A percentile compares a stretch with the other conserved stretches of the same genome.
Conservation (phyloP, 30 jellyfish, hydroid and myxozoan species). For the Cassiopea xamachana region DNA sequence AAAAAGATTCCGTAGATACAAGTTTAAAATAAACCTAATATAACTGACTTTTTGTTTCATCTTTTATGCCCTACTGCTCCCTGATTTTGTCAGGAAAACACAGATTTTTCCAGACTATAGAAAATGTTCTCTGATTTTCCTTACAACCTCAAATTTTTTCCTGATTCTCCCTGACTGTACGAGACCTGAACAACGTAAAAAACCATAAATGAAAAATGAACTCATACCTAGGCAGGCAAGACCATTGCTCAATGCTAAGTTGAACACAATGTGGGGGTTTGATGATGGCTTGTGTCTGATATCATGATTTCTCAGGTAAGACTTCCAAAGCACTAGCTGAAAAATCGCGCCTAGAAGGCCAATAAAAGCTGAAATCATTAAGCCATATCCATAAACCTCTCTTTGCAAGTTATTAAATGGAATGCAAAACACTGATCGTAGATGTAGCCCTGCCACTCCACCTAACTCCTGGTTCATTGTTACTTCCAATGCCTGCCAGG, state of each 20-base stretch:
- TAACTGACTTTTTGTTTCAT: no score
- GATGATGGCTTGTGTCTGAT: slow-evolving; percentile 78
- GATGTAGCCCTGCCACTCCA: slow-evolving; percentile 26
- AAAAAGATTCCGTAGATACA: no score
- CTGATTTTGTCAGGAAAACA: no score
- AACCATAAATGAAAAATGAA: not conserved
- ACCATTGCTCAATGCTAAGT: slow-evolving; percentile 53
- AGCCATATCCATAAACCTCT: slow-evolving; percentile 20
- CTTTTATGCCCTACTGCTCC: no score
- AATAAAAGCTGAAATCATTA: slow-evolving; percentile 13
- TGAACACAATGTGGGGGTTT: slow-evolving; percentile 71
- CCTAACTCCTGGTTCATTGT: not conserved
- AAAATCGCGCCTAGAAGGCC: slow-evolving; percentile 65
- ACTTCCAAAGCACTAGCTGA: slow-evolving; percentile 70
- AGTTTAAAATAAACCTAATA: no score
- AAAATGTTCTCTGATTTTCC: no score
- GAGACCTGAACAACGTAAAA: not conserved
- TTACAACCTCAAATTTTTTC: no score
- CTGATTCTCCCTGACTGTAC: not conserved
- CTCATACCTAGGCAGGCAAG: slow-evolving; percentile 51
- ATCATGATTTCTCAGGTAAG: slow-evolving; percentile 43
- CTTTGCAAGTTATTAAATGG: slow-evolving; percentile 9
- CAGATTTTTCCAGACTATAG: no score
- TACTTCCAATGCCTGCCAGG: no score
- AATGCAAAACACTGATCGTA: slow-evolving; percentile 45